Conservation (phyloP, 2,113 vertebrate genomes). For the Steatornis caripensis region DNA sequence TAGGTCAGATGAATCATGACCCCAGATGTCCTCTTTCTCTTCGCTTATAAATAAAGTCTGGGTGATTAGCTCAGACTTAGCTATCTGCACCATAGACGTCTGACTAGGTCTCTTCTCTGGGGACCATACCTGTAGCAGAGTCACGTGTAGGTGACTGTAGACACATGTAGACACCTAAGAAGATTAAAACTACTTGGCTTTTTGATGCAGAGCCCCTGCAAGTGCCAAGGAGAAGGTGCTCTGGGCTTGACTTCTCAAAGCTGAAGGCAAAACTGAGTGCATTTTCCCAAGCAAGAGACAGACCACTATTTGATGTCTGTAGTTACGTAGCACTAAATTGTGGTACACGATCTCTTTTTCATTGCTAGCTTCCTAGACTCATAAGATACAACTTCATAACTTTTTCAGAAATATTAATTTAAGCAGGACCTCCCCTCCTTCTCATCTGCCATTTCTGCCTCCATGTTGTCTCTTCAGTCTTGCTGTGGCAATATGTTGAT, state of each 20-base stretch:
- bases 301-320: neutral
- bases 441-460: neutral
- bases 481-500: neutral
- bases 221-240: neutral
- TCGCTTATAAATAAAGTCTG: neutral
- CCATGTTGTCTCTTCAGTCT: neutral
- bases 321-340: neutral
- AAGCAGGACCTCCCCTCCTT: neutral
- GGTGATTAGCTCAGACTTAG: conserved; percentile 16
- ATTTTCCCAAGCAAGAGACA: neutral
- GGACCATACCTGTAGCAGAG: neutral
- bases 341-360: neutral
- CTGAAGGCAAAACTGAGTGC: neutral
- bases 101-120: neutral
- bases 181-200: neutral
- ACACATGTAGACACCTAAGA: neutral
- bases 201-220: neutral
- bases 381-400: neutral
- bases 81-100: neutral
- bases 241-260: neutral
- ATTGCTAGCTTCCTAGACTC: neutral
- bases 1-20: conserved; percentile 50
- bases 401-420: neutral
- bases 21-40: conserved; percentile 30
- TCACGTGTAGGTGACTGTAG: neutral